Evolutionary conservation across 2,113 vertebrate genomes (phyloP).

Genomic region (Ramphastos sulfuratus): DNA sequence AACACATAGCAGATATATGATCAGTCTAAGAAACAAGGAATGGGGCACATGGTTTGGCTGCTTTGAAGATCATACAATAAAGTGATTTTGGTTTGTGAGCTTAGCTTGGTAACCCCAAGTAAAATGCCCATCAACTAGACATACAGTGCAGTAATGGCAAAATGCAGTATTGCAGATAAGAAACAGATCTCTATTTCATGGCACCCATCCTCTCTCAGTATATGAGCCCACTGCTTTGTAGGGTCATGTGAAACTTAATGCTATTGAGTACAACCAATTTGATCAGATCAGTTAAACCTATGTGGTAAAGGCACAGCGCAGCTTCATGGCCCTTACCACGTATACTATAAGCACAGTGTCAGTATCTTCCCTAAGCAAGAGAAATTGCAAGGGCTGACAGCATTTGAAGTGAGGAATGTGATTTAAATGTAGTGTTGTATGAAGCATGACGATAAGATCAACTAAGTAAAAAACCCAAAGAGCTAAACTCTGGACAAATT

Average conservation of each 20-base stretch:
- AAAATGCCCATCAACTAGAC: neutral
- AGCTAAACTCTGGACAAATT: neutral
- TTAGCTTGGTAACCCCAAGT: neutral
- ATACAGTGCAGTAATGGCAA: neutral
- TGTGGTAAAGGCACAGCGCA: neutral
- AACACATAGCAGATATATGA: neutral
- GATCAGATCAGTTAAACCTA: neutral
- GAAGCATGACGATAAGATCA: neutral
- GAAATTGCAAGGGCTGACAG: neutral
- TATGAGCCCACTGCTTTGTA: neutral
- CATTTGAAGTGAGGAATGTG: neutral
- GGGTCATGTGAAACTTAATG: neutral
- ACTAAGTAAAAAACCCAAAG: neutral
- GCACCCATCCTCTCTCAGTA: neutral
- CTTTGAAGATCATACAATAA: neutral
- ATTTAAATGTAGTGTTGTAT: neutral
- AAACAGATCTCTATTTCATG: neutral
- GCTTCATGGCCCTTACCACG: neutral
- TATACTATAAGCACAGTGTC: neutral
- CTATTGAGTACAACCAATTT: neutral
- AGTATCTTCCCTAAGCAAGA: neutral
- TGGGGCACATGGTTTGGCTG: neutral
- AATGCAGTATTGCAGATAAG: neutral
- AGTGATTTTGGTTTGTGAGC: neutral
- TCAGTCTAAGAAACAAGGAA: neutral